Evolutionary conservation across 2,113 vertebrate genomes (phyloP).

Genomic region (Jaculus jaculus): DNA sequence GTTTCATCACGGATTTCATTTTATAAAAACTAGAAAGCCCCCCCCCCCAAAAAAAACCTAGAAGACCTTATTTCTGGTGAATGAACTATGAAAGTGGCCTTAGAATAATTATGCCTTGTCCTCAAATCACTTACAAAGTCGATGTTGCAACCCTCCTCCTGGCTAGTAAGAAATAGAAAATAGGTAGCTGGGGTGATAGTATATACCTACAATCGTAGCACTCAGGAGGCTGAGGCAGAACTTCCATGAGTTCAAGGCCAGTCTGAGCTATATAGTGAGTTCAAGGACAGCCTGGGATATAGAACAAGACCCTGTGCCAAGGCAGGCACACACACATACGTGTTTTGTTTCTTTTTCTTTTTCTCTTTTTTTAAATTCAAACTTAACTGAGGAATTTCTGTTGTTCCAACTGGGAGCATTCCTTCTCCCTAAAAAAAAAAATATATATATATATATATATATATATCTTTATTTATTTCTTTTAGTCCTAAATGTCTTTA

Average conservation of each 20-base stretch:
- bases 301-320: neutral
- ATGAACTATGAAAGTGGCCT: neutral
- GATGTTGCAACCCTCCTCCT: neutral
- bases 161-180: conserved; percentile 17
- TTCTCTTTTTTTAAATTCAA: neutral
- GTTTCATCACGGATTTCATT: neutral
- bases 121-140: conserved; percentile 14
- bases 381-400: neutral
- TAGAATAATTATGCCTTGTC: neutral
- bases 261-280: neutral
- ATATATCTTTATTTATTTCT: neutral
- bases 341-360: no score
- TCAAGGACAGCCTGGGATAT: neutral
- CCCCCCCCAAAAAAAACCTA: neutral
- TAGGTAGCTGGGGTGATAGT: no score
- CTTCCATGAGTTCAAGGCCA: neutral
- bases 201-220: neutral
- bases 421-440: neutral
- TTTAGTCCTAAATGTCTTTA: neutral
- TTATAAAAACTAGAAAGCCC: neutral
- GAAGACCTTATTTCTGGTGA: conserved; percentile 2
- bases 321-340: no score
- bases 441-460: no score
- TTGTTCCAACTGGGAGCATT: neutral
- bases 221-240: neutral